Percentiles rank a stretch among this genome's conserved stretches.
phyloP scores from a whole-genome alignment of 30 jellyfish, hydroid and myxozoan species.

The Turritopsis rubra region DNA sequence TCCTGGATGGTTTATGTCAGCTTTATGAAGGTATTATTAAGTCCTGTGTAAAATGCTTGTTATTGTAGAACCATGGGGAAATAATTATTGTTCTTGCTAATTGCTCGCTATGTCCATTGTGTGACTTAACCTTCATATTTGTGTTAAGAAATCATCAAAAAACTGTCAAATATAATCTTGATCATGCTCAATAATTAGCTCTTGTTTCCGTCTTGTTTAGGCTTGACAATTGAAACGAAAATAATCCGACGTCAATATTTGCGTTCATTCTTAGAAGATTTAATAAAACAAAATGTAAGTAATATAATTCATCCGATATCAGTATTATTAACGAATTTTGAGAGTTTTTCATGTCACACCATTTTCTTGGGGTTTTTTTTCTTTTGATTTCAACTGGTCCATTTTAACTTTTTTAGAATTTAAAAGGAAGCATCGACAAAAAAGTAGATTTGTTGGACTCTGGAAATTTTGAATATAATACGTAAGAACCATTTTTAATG shows the following conservation, averaged over 20 bases:
- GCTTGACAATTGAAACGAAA: constrained; percentile 38
- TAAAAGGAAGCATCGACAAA: constrained; percentile 55
- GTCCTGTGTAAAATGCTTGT: no score
- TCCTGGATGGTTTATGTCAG: constrained; percentile 59
- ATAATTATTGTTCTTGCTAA: not conserved
- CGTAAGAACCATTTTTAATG: constrained; percentile 39
- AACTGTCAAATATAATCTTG: not conserved
- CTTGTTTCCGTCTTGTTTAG: not conserved
- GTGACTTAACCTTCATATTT: no score
- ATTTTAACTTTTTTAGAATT: constrained; percentile 21
- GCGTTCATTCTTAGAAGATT: constrained; percentile 27
- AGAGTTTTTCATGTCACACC: not conserved
- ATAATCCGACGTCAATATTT: constrained; percentile 23
- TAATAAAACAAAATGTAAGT: constrained; percentile 41
- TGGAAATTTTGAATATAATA: constrained; percentile 50
- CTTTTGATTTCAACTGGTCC: not conserved
- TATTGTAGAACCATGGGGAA: not conserved
- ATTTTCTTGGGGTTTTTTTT: constrained; percentile 33
- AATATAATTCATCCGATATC: not conserved
- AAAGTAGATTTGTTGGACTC: constrained; percentile 50
- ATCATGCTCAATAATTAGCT: not conserved
- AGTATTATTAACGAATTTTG: no score
- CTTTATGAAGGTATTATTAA: constrained; percentile 55
- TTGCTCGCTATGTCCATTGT: not conserved
- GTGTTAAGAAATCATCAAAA: no score